A percentile compares a stretch with the other conserved stretches of the same genome.
Conservation (phyloP, 2,797 vertebrate species). For the Brotula barbata region DNA sequence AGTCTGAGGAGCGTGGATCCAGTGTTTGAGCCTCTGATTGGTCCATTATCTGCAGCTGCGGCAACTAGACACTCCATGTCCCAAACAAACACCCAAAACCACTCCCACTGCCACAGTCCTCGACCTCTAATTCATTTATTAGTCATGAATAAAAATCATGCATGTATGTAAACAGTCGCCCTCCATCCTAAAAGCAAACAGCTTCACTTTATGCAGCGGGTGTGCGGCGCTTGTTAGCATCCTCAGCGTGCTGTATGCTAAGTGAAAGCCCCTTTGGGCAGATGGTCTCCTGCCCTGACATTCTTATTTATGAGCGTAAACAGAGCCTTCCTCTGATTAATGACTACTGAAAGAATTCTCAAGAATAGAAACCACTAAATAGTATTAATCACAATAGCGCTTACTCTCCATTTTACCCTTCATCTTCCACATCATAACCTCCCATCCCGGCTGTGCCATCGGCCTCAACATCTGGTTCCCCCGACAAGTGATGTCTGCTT, state of each 20-base stretch:
- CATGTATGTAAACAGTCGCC: too few species aligned
- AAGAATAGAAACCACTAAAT: constrained; percentile 37
- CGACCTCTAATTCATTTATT: too few species aligned
- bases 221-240: neutral
- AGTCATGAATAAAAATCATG: too few species aligned
- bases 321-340: constrained; percentile 31
- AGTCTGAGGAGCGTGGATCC: too few species aligned
- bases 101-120: too few species aligned
- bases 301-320: constrained; percentile 33
- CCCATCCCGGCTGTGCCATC: constrained; percentile 29
- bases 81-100: too few species aligned
- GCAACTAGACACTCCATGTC: too few species aligned
- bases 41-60: too few species aligned
- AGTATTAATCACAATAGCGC: constrained; percentile 39
- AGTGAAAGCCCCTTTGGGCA: constrained; percentile 12
- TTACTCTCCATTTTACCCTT: constrained; percentile 4
- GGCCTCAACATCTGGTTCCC: constrained; percentile 42
- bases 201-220: neutral
- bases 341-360: constrained; percentile 32
- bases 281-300: constrained; percentile 8
- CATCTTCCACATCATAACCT: constrained; percentile 6
- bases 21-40: too few species aligned
- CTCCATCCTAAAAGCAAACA: neutral
- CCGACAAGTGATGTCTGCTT: constrained; percentile 23
- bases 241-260: neutral